A percentile compares a stretch with the other conserved stretches of the same genome.
These are phyloP conservation scores for Melolontha melolontha DNA, from an alignment of 2,888 invertebrate genomes.

Conservation along the genomic window DNA sequence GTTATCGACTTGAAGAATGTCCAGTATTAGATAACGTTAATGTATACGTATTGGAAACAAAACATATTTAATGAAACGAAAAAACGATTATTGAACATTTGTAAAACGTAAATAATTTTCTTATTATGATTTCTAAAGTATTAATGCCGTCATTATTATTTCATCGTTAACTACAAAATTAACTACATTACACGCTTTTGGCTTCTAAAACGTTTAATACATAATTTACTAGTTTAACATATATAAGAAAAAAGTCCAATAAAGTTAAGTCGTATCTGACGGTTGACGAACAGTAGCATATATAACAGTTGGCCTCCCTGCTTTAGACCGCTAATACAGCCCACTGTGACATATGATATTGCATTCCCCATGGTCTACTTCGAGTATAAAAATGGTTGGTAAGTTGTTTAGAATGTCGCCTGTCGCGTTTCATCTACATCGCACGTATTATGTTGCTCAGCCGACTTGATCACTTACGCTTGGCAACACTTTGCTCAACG, in stretches of 20 bases:
- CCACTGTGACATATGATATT: conserved; percentile 50
- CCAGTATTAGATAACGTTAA: no score
- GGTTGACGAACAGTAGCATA: conserved; percentile 46
- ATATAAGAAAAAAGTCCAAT: conserved; percentile 33
- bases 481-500: conserved; percentile 52
- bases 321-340: conserved; percentile 43
- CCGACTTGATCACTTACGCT: conserved; percentile 52
- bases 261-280: conserved; percentile 42
- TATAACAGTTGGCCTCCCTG: conserved; percentile 48
- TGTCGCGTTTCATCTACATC: conserved; percentile 51
- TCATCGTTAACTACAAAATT: no score
- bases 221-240: conserved; percentile 32
- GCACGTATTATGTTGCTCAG: conserved; percentile 51
- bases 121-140: no score
- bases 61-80: no score
- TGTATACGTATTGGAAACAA: no score
- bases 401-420: conserved; percentile 51
- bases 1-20: no score
- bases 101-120: no score
- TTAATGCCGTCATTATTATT: no score
- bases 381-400: conserved; percentile 49
- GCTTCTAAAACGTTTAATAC: conserved; percentile 10
- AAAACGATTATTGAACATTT: no score
- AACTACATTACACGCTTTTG: background rate
- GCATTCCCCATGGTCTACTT: conserved; percentile 47